These are phyloP conservation scores for Drosophila borealis DNA, from an alignment of 2,888 invertebrate genomes.

Conservation along the genomic window DNA sequence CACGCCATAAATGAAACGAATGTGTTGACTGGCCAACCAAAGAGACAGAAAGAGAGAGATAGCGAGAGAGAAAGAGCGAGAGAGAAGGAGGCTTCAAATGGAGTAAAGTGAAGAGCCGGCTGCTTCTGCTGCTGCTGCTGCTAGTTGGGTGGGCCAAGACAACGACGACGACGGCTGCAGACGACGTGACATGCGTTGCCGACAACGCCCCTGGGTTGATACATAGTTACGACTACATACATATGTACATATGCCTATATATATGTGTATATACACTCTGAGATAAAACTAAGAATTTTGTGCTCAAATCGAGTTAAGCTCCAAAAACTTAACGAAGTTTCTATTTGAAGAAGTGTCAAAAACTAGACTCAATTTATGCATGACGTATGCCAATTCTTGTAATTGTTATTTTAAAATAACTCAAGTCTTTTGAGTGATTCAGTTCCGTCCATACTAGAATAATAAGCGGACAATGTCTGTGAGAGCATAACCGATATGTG, in stretches of 20 bases:
- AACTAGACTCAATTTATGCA: no score
- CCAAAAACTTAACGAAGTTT: slow-evolving; percentile 3
- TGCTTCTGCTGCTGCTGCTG: slow-evolving; percentile 28
- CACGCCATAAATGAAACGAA: slow-evolving; percentile 79
- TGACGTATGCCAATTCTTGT: no score
- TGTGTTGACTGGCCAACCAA: slow-evolving; percentile 62
- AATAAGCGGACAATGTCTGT: no score
- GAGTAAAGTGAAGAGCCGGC: slow-evolving; percentile 55
- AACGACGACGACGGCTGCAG: slow-evolving; percentile 36
- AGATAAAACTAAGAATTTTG: neutral
- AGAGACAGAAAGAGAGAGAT: slow-evolving; percentile 1
- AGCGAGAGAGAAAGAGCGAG: neutral
- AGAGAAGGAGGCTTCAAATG: slow-evolving; percentile 24
- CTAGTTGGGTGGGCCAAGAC: slow-evolving; percentile 52
- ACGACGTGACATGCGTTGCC: slow-evolving; percentile 55
- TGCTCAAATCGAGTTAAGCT: no score
- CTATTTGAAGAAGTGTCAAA: no score
- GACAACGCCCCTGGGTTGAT: slow-evolving; percentile 57
- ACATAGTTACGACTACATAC: slow-evolving; percentile 19
- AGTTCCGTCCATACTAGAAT: no score
- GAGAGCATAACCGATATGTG: slow-evolving; percentile 29
- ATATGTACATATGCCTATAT: neutral
- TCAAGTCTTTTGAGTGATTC: no score
- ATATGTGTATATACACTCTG: neutral
- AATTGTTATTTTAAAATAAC: no score